Evolutionary conservation across 64 coral and sea anemone species (phyloP).

Genomic region (Hydrozoanthus tunicans): DNA sequence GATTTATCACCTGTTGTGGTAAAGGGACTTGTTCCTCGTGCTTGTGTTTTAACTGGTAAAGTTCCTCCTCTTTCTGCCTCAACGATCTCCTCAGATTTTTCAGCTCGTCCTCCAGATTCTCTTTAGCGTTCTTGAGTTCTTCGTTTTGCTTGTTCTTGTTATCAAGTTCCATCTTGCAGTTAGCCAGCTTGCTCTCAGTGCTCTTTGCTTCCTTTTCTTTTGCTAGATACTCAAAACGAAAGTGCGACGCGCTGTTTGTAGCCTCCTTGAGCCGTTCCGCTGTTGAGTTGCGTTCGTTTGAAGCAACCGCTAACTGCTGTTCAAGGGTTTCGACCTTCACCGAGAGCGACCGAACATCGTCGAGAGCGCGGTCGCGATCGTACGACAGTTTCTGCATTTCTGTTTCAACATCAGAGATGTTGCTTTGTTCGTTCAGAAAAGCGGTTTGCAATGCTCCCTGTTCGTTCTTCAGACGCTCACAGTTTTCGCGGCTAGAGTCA

Average conservation of each 20-base stretch:
- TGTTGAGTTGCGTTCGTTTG: conserved; percentile 26
- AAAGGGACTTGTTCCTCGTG: background rate
- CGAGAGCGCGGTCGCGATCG: conserved; percentile 46
- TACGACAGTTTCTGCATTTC: conserved; percentile 49
- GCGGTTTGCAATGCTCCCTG: conserved; percentile 34
- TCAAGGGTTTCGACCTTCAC: conserved; percentile 47
- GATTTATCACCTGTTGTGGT: conserved; percentile 23
- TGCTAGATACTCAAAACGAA: conserved; percentile 33
- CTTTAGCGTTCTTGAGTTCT: conserved; percentile 18
- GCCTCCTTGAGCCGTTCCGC: conserved; percentile 21
- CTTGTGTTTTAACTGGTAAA: background rate
- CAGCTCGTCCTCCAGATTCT: background rate
- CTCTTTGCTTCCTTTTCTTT: conserved; percentile 23
- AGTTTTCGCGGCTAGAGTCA: conserved; percentile 23
- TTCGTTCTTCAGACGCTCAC: conserved; percentile 39
- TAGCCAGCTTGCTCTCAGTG: conserved; percentile 11
- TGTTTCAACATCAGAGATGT: conserved; percentile 30
- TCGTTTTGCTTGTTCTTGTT: conserved; percentile 46
- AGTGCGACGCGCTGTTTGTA: conserved; percentile 18
- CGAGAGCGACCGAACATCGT: conserved; percentile 11
- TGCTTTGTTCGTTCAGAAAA: conserved; percentile 23
- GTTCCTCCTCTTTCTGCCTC: conserved; percentile 25
- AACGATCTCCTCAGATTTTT: conserved; percentile 16
- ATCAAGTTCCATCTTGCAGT: conserved; percentile 29
- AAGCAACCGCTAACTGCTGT: background rate